Evolutionary conservation across 2,797 vertebrate species (phyloP), one percentile per base, ranked within the genome.

Genomic region (Tachyglossus aculeatus): DNA sequence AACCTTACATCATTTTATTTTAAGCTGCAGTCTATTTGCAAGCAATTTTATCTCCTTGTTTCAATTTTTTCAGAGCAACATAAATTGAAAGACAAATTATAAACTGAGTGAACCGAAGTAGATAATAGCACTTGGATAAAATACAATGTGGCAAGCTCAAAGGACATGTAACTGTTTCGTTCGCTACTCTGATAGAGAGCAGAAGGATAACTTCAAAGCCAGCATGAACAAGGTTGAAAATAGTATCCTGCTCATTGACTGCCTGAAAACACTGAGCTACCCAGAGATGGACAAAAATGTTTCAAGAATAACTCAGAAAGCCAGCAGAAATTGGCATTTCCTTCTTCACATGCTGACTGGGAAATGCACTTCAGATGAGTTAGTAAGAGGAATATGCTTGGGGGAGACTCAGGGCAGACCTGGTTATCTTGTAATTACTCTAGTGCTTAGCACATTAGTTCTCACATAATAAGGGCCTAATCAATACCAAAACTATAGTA

Each of bases 131-230:
- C 37, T 24, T 37, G 9, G 8, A 25, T 21, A 52, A 22, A 27
- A 18, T 31, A 47, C 7, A 21, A 74, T 4, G 55, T 31, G 21
- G n/a, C 27, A 44, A 75, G 29, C 31, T 67, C 55, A 68, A 56
- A 29, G 43, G 38, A 5, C 24, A 37, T 40, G 27, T 56, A 43
- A 73, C 61, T 1, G 2, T 60, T 62, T 67, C 19, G 16, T 33
- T 81, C 55, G 62, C 24, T 69, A 47, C 55, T 61, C 18, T 60
- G 61, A 61, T 25, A 57, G 24, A 51, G 31, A 66, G 58, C 48
- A 79, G 68, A 75, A 72, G 45, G 52, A 4, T 54, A 65, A 36
- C 59, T 71, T 80, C 67, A 54, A 73, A 73, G 38, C 7, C 44
- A 55, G 43, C 7, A 43, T 19, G 36, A 13, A 24, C 1, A 13